A percentile compares a stretch with the other conserved stretches of the same genome.
Conservation (phyloP, 2,797 vertebrate genomes). For the Fundulus diaphanus region DNA sequence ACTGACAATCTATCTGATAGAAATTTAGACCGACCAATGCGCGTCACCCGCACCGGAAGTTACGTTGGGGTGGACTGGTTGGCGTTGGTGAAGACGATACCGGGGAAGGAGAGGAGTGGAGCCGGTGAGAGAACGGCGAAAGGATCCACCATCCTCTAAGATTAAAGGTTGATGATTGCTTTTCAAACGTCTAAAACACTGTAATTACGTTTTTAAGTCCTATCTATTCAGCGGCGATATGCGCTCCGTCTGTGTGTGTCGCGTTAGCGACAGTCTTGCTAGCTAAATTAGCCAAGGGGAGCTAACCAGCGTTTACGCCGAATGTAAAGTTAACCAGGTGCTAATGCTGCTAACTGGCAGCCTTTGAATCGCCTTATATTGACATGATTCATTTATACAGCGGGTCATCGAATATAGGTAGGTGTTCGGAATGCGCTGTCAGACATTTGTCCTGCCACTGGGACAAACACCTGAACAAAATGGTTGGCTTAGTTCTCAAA, state of each 20-base stretch:
- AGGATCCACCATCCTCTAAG: constrained; percentile 22
- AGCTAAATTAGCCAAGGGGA: constrained; percentile 35
- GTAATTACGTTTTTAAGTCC: constrained; percentile 19
- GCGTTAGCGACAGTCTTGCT: constrained; percentile 24
- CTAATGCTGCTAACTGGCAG: background rate
- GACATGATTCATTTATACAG: background rate
- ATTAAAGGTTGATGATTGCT: constrained; percentile 12
- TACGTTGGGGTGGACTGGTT: background rate
- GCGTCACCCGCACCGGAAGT: constrained; percentile 63
- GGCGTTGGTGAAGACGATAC: constrained; percentile 41
- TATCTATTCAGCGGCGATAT: background rate
- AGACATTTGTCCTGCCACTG: fast-evolving
- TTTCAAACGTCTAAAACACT: background rate
- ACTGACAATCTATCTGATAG: background rate
- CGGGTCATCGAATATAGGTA: fast-evolving
- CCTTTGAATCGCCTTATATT: background rate
- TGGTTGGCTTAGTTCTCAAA: constrained; percentile 40
- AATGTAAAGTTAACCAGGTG: constrained; percentile 1
- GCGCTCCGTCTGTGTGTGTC: background rate
- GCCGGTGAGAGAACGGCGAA: constrained; percentile 25
- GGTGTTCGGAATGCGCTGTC: fast-evolving
- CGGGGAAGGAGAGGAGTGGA: constrained; percentile 37
- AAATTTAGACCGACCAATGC: background rate
- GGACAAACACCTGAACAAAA: constrained; percentile 20
- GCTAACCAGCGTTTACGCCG: constrained; percentile 37